Evolutionary conservation across 1,140 invertebrate genomes (phyloP), one percentile per base, ranked within the genome.

Genomic region (Scaptomyza hsui): DNA sequence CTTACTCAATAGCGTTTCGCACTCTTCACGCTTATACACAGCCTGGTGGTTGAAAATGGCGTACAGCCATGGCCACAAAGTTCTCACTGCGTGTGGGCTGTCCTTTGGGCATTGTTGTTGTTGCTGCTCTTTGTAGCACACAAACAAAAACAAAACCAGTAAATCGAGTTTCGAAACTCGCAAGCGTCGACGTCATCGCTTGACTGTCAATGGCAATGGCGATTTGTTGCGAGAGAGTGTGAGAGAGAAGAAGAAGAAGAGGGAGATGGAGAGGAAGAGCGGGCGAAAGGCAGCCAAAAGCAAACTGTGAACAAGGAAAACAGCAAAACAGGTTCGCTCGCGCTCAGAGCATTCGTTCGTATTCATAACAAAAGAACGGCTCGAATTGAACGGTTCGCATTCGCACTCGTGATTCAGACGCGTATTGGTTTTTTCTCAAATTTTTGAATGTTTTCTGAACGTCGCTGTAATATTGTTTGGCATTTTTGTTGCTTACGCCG

Each of bases 291-390:
- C 53, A 35, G 60, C 29, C 32, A 51, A 35, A 52, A 37, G 29
- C 60, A 41, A 29, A 51, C 15, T 29, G 57, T 15, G 56, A 49
- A 67, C 51, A 71, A 63, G 64, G 56, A 47, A 72, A 41, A 45
- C 65, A 41, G 61, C 6, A 53, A 75, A 88, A 88, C 82, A 90
- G 89, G 89, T 90, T 90, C 89, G 89, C 65, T 86, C 56, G 78
- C 73, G 63, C 57, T 71, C 61, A 55, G 63, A 79, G 76, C 70
- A 70, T 35, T 77, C 77, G 56, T 24, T 64, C 48, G 56, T 55
- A 73, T 65, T 83, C 75, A 91, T 77, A 91, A 91, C 90, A 91
- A 91, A 89, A 91, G 79, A 89, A 90, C 76, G 80, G 72, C 88
- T 89, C 76, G 90, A 86, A 91, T 90, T 69, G 81, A 79, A 90